These are phyloP conservation scores for Cacajao melanocephalus DNA, from an alignment of 2,797 vertebrate genomes.

Conservation along the genomic window DNA sequence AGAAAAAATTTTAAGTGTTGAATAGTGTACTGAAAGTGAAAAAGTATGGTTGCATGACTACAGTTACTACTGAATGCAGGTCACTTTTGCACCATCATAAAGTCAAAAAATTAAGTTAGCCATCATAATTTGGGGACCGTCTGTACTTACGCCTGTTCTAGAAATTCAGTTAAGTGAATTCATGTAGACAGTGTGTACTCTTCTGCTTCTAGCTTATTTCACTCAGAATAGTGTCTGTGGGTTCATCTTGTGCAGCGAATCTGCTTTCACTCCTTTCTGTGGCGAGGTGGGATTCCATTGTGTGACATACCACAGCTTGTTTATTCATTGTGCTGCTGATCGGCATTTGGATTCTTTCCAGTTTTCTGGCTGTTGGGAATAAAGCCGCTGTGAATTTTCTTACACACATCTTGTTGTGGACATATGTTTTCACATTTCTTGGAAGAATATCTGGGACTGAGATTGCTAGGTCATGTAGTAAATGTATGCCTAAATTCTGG, in stretches of 20 bases:
- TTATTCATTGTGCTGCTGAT: neutral
- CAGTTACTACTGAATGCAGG: neutral
- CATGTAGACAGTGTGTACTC: too few relatives aligned
- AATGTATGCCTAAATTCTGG: neutral
- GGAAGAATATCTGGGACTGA: neutral
- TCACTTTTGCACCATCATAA: neutral
- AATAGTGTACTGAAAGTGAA: neutral
- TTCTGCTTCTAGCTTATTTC: neutral
- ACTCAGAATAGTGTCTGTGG: neutral
- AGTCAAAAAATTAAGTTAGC: neutral
- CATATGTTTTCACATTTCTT: neutral
- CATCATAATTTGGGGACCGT: too few relatives aligned
- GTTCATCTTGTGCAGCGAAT: too few relatives aligned
- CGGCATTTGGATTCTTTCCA: neutral
- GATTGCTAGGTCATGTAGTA: neutral
- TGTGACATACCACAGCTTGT: too few relatives aligned
- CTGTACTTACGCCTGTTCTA: neutral
- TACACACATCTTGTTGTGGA: neutral
- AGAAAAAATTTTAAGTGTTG: neutral
- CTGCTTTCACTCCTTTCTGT: neutral
- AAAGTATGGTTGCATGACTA: too few relatives aligned
- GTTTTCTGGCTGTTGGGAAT: neutral
- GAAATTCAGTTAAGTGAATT: neutral
- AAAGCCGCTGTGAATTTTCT: neutral
- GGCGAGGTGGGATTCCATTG: too few relatives aligned